Percentiles rank a stretch among this genome's conserved stretches.
These are phyloP conservation scores for Drosophila fungiperda DNA, from an alignment of 2,888 invertebrate species.

Conservation along the genomic window DNA sequence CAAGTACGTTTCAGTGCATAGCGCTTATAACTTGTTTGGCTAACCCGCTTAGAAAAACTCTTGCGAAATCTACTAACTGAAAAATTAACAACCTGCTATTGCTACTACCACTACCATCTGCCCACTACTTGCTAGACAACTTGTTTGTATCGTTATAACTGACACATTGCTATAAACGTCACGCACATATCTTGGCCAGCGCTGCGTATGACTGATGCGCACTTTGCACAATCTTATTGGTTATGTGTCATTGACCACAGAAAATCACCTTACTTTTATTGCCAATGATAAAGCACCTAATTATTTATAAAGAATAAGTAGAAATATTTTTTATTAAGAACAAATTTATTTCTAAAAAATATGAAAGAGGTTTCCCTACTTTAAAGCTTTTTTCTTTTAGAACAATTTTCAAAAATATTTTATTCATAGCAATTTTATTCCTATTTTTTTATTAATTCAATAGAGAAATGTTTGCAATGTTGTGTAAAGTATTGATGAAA, in stretches of 20 bases:
- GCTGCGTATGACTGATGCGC: conserved; percentile 49
- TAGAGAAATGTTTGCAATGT: background rate
- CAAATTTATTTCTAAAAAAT: background rate
- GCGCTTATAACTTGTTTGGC: conserved; percentile 69
- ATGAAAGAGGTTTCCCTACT: background rate
- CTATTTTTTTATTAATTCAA: no score
- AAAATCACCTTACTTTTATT: background rate
- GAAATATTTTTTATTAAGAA: background rate
- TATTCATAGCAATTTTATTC: accelerated
- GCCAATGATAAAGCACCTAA: background rate
- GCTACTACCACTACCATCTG: background rate
- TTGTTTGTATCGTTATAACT: conserved; percentile 41
- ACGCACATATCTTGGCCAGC: conserved; percentile 19
- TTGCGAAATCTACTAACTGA: conserved; percentile 28
- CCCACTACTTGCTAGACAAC: conserved; percentile 1
- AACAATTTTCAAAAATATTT: no score
- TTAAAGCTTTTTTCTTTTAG: background rate
- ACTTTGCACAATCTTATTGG: conserved; percentile 1
- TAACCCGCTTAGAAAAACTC: conserved; percentile 8
- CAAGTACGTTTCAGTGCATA: conserved; percentile 51
- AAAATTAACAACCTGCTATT: conserved; percentile 11
- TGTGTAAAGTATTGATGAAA: background rate
- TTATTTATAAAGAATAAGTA: background rate
- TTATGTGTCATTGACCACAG: background rate
- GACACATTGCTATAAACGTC: conserved; percentile 18